Conservation (phyloP, 2,113 vertebrate genomes). For the Colinus virginianus region DNA sequence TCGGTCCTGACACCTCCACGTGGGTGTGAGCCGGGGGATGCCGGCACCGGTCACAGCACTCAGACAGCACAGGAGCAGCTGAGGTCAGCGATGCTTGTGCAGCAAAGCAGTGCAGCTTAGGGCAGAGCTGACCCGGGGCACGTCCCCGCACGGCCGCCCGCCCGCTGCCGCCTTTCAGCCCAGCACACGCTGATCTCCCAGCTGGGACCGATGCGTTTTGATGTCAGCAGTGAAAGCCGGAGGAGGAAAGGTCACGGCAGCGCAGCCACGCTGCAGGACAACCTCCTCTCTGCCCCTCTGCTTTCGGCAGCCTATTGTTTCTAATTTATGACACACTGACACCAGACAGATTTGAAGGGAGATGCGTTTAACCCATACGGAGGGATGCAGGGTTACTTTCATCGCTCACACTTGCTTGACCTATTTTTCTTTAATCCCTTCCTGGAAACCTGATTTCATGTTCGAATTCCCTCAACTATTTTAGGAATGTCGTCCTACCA, state of each 20-base stretch:
- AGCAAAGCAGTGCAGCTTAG: not conserved
- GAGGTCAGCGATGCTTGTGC: not conserved
- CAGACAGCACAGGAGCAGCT: not conserved
- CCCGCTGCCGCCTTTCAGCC: not conserved
- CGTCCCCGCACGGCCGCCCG: not conserved
- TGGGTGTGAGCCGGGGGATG: not conserved
- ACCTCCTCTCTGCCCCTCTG: not conserved
- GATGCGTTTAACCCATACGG: not conserved
- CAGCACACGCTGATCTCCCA: not conserved
- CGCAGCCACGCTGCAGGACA: not conserved
- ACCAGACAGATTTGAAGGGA: not conserved
- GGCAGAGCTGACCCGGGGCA: not conserved
- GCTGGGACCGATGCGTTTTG: not conserved
- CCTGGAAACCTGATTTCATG: slow-evolving; percentile 72
- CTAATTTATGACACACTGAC: not conserved
- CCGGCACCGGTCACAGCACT: not conserved
- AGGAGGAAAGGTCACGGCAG: not conserved
- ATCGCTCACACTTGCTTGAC: slow-evolving; percentile 64
- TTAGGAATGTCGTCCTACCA: slow-evolving; percentile 67
- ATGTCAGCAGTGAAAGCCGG: not conserved
- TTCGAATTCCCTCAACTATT: slow-evolving; percentile 75
- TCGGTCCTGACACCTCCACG: not conserved
- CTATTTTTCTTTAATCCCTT: slow-evolving; percentile 64
- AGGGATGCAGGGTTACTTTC: slow-evolving; percentile 51
- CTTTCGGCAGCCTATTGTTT: slow-evolving; percentile 13